Percentiles rank a stretch among this genome's conserved stretches.
phyloP scores from a whole-genome alignment of 2,797 vertebrate species.

The Pseudotriccus pelzelni region DNA sequence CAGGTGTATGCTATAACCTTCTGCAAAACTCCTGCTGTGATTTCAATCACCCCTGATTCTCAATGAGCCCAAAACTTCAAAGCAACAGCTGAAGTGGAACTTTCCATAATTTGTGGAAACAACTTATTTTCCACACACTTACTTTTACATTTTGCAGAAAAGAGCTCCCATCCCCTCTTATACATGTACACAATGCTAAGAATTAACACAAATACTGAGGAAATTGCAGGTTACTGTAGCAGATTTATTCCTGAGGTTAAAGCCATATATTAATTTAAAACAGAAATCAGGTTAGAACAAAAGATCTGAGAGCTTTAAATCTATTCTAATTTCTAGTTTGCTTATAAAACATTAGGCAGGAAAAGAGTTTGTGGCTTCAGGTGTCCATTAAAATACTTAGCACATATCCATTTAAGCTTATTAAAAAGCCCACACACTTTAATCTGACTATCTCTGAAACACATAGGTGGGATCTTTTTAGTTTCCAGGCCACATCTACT shows the following conservation, averaged over 20 bases:
- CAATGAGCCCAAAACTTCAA: neutral
- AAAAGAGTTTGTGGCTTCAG: constrained; percentile 27
- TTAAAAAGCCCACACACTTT: constrained; percentile 21
- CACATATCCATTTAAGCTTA: constrained; percentile 24
- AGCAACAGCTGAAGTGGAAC: neutral
- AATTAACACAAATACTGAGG: neutral
- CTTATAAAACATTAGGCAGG: neutral
- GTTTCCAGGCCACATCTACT: constrained; percentile 24
- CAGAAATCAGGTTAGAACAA: neutral
- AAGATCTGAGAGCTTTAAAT: neutral
- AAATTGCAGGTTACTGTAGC: neutral
- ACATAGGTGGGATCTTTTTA: constrained; percentile 22
- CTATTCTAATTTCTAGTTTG: neutral
- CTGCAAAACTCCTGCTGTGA: neutral
- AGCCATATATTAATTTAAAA: neutral
- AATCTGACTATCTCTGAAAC: constrained; percentile 25
- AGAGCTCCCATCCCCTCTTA: neutral
- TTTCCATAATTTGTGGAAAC: neutral
- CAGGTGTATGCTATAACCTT: neutral
- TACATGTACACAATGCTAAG: neutral
- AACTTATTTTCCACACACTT: too few species aligned
- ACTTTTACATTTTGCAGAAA: neutral
- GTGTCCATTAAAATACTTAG: constrained; percentile 43
- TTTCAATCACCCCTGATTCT: neutral
- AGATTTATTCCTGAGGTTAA: neutral